Evolutionary conservation across 2,888 invertebrate genomes (phyloP), one percentile per base, ranked within the genome.

Genomic region (Paralinhomoeus sp.): DNA sequence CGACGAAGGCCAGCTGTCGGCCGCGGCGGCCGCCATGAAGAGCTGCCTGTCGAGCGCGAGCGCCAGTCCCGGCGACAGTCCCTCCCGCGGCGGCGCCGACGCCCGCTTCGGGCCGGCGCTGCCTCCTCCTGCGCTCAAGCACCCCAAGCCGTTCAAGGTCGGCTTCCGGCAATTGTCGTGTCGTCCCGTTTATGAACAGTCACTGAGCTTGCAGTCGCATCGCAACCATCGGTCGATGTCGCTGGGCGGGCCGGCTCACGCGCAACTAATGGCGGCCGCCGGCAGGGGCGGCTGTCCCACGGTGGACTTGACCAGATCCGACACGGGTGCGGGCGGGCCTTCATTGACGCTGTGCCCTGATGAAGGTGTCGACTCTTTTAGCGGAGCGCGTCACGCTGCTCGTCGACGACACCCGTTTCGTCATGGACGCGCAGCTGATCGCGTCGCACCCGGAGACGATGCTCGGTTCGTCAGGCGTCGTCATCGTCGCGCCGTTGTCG

Each of bases 371-470:
- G n/a, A n/a, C n/a, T n/a, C n/a, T 47, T 51, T n/a, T 39, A 53
- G 56, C 42, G 38, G 60, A 62, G 41, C 57, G 61, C 46, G 78
- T 89, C 44, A 84, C 84, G 2, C 71, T 97, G 41, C 77, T 93
- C n/a, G 93, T 97, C 17, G 93, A 97, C 61, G 84, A 82, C 57
- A 89, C 89, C 0, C 71, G 85, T 50, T 87, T 87, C 63, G 78
- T 91, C 39, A 77, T 91, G 22, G 89, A 91, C 64, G 82, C 84
- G 7, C 76, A 81, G 2, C 72, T 91, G 49, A 83, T 97, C 59
- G 79, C 81, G 13, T 80, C 82, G 2, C 83, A 91, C 66, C 89
- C 93, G 0, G 89, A 93, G 62, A 97, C 97, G 0, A 91, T 97
- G 91, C 69, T 99, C 31, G 97, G 93, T 27, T n/a, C 66, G 72